Base-by-base conservation (phyloP, 2,888 invertebrate genomes). In the Thera obeliscata region DNA sequence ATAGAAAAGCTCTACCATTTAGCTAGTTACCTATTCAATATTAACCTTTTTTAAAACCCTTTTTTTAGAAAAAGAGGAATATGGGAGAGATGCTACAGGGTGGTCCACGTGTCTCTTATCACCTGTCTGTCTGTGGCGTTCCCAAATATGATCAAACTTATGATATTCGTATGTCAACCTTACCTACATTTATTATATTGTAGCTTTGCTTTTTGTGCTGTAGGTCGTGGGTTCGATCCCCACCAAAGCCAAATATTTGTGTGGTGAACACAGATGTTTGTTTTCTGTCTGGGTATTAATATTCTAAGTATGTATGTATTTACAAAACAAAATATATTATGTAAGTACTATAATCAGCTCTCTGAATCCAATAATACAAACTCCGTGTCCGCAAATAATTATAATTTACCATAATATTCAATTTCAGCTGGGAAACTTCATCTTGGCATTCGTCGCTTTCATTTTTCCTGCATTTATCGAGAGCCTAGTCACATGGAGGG, bases 391-490 rank as follows among this genome's bases (percentile, higher is more conserved):
- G 22, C 22, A 22, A 22, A 22, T 22, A 22, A 22, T 1, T 22
- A 22, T 22, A 22, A 22, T 22, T 22, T 22, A 22, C 22, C 22
- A 22, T 22, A 22, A 22, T 22, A 22, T 8, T 64, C 64, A 8
- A 11, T 85, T 86, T 61, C 79, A 90, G 90, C 12, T 89, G 0
- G 89, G 90, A 0, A 84, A 82, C 57, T 86, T 89, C 67, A 82
- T 87, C n/a, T 67, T 87, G 8, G 82, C 83, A 0, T 79, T 87
- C 41, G 74, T 81, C 3, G 80, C 79, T 0, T 81, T 90, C n/a
- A 70, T 89, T 33, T 86, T 87, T 56, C 91, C 91, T 4, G 83
- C 89, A 0, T 58, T 87, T 2, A 86, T 90, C 8, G 87, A 88
- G 7, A 76, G 71, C 41, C 60, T 87, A 2, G 83, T 88, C 0